A percentile compares a stretch with the other conserved stretches of the same genome.
These are phyloP conservation scores for Diabrotica balteata DNA, from an alignment of 2,888 invertebrate genomes.

Conservation along the genomic window DNA sequence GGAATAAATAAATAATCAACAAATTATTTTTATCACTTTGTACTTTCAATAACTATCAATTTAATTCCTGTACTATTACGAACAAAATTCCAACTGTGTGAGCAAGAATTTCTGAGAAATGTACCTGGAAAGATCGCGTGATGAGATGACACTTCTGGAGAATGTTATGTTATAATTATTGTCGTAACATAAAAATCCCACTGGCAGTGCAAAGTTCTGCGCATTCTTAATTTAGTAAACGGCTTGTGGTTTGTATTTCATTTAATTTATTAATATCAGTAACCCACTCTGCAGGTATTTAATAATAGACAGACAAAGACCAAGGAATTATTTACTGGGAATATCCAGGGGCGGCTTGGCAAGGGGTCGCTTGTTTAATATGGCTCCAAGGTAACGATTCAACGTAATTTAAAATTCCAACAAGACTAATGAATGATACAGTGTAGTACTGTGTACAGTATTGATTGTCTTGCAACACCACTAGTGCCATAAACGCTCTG, in stretches of 20 bases:
- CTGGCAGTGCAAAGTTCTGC: constrained; percentile 18
- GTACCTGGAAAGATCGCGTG: constrained; percentile 23
- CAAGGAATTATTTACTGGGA: not conserved
- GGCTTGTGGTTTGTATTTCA: constrained; percentile 6
- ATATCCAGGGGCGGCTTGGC: not conserved
- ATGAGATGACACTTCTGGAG: constrained; percentile 20
- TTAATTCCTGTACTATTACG: not conserved
- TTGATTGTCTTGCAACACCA: too few species aligned
- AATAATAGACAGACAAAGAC: constrained; percentile 1
- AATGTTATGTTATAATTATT: constrained; percentile 26
- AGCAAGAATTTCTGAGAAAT: constrained; percentile 20
- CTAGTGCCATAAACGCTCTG: too few species aligned
- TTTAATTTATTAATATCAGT: constrained; percentile 11
- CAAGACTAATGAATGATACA: not conserved
- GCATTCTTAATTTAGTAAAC: constrained; percentile 21
- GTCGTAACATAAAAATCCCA: constrained; percentile 21
- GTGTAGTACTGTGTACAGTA: not conserved
- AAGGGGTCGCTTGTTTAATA: too few species aligned
- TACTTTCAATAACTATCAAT: not conserved
- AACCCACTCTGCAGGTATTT: not conserved
- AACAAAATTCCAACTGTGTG: constrained; percentile 16
- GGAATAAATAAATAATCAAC: too few species aligned
- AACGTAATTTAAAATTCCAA: not conserved
- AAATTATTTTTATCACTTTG: too few species aligned
- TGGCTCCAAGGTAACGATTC: too few species aligned